These are phyloP conservation scores for Amphimedon queenslandica DNA, from an alignment of 37 sponge, comb jelly and placozoan genomes.

Conservation along the genomic window DNA sequence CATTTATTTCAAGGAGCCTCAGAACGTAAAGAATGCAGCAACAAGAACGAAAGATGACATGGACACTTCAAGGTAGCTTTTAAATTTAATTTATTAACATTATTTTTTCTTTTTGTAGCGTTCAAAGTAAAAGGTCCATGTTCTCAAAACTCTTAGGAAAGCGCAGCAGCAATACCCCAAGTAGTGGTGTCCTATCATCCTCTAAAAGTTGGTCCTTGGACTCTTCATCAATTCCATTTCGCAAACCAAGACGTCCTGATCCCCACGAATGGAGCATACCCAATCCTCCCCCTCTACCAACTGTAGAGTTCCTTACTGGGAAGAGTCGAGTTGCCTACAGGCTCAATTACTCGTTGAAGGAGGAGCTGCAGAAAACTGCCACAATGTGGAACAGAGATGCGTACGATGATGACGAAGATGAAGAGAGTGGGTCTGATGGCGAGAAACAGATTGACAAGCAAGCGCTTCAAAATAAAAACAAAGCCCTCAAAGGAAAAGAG, in stretches of 20 bases:
- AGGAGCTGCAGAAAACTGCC: not conserved
- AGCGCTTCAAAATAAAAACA: not conserved
- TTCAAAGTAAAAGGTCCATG: too few species aligned
- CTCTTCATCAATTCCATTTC: slow-evolving; percentile 14
- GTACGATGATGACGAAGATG: not conserved
- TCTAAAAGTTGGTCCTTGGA: too few species aligned
- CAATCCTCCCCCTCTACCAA: slow-evolving; percentile 31
- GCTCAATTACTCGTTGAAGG: not conserved
- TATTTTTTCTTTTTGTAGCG: too few species aligned
- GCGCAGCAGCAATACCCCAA: too few species aligned
- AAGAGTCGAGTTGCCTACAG: slow-evolving; percentile 8
- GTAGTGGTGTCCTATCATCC: too few species aligned
- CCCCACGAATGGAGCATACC: slow-evolving; percentile 12
- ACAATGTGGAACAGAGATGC: not conserved
- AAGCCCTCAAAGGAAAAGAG: too few species aligned
- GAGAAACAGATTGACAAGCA: not conserved
- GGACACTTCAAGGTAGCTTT: too few species aligned
- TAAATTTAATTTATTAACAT: too few species aligned
- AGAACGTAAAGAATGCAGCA: too few species aligned
- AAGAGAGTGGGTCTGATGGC: not conserved
- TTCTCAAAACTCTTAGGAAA: too few species aligned
- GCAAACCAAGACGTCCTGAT: not conserved
- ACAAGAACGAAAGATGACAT: too few species aligned
- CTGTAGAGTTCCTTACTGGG: slow-evolving; percentile 28
- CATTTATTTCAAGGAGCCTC: too few species aligned